Evolutionary conservation across 1,140 invertebrate genomes (phyloP), one percentile per base, ranked within the genome.

Genomic region (Drosophila ogumai): DNA sequence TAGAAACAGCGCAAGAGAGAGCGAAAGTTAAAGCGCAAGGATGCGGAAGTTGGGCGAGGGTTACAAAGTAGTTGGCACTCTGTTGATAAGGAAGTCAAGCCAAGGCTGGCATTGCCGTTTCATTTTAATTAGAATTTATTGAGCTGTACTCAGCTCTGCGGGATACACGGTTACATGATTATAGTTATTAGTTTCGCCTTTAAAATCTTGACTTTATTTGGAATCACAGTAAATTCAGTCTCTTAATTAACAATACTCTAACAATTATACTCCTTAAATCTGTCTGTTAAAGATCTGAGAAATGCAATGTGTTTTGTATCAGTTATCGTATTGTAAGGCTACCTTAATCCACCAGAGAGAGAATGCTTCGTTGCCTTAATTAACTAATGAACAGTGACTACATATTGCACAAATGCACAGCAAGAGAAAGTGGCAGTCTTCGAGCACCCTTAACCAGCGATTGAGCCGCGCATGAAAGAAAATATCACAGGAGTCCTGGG

Each of bases 81-180:
- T 54, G 56, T 40, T 60, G 64, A 85, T 85, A 85, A 55, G 55
- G 57, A 61, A 58, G 22, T 44, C 9, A 46, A 32, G 43, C 60
- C 43, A 71, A 52, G 50, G 52, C 56, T 63, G 46, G 41, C 47
- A 17, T 7, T 38, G 40, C 31, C 22, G 71, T 65, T 49, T 75
- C 40, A 79, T 72, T 79, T 85, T 75, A 81, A 86, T 86, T 86
- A 81, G 69, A 81, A 86, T 75, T 59, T 55, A 75, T 22, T 15
- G 2, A 36, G 17, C 1, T 34, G 19, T 38, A 10, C 13, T 6
- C 12, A 22, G 8, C 32, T 15, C 7, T 32, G 36, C 17, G 13
- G 17, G 12, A 19, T 15, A 19, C 32, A 54, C 36, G 17, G 25
- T 28, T 28, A 28, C 25, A 28, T 28, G 25, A 28, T 28, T 6